phyloP scores from a whole-genome alignment of 1,140 invertebrate species.

The Pogonus chalceus region DNA sequence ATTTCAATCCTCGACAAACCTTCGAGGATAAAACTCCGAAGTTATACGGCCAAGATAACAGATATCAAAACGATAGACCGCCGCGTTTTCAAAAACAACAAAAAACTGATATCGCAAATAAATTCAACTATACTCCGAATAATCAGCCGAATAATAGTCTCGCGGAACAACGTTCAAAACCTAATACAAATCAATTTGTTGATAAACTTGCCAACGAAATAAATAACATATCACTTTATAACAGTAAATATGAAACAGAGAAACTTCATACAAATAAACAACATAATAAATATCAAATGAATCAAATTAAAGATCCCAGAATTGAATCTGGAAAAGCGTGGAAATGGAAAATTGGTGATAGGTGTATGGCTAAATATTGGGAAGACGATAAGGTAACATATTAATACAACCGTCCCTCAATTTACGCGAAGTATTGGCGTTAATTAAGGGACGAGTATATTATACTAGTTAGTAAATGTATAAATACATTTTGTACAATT shows the following conservation, averaged over 20 bases:
- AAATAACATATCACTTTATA: conserved; percentile 1
- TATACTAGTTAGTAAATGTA: conserved; percentile 7
- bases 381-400: conserved; percentile 78
- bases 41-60: too few species aligned
- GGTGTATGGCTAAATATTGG: conserved; percentile 84
- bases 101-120: neutral
- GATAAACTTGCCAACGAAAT: neutral
- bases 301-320: neutral
- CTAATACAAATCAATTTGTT: neutral
- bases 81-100: conserved; percentile 14
- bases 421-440: too few species aligned
- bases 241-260: neutral
- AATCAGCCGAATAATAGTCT: neutral
- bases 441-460: conserved; percentile 9
- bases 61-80: conserved; percentile 23
- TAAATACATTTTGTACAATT: conserved; percentile 8
- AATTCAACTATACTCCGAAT: conserved; percentile 3
- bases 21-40: too few species aligned
- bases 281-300: neutral
- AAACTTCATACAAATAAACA: neutral
- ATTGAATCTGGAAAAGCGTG: conserved; percentile 33
- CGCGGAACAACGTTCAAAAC: neutral
- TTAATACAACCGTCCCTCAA: too few species aligned
- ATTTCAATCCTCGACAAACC: conserved; percentile 9
- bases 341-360: conserved; percentile 66